These are phyloP conservation scores for Caenorhabditis sulstoni DNA, from an alignment of 2,888 invertebrate genomes.

Conservation along the genomic window DNA sequence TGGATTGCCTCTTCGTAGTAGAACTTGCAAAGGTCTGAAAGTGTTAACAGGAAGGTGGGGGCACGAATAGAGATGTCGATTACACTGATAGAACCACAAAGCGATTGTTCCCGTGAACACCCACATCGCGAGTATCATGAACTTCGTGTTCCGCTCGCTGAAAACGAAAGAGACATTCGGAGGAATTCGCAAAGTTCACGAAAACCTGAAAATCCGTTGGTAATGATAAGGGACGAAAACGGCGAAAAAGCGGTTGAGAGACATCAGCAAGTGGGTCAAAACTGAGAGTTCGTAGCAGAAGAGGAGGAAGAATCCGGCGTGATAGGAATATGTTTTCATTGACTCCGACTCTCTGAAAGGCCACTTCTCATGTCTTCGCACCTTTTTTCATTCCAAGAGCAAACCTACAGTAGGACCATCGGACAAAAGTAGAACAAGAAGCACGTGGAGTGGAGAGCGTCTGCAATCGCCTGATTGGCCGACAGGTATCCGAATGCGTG, in stretches of 20 bases:
- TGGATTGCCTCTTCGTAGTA: conserved; percentile 51
- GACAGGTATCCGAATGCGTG: conserved; percentile 62
- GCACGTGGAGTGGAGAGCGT: conserved; percentile 54
- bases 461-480: conserved; percentile 52
- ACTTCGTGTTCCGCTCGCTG: conserved; percentile 19
- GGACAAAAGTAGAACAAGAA: conserved; percentile 61
- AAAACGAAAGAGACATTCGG: no score
- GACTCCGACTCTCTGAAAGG: conserved; percentile 34
- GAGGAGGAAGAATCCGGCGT: conserved; percentile 55
- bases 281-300: conserved; percentile 61
- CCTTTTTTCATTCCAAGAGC: background rate
- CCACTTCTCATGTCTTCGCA: background rate
- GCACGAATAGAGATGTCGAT: no score
- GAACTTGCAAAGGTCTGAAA: conserved; percentile 55
- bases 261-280: conserved; percentile 56
- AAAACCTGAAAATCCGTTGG: conserved; percentile 15
- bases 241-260: conserved; percentile 53
- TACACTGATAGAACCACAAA: conserved; percentile 48
- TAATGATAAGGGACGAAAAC: conserved; percentile 39
- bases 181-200: no score
- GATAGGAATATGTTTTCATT: conserved; percentile 33
- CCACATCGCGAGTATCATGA: conserved; percentile 33
- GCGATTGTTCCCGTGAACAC: conserved; percentile 26
- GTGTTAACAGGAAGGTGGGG: no score
- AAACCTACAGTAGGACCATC: conserved; percentile 54